A percentile compares a stretch with the other conserved stretches of the same genome.
Conservation (phyloP, 2,113 vertebrate genomes). For the Castor canadensis region DNA sequence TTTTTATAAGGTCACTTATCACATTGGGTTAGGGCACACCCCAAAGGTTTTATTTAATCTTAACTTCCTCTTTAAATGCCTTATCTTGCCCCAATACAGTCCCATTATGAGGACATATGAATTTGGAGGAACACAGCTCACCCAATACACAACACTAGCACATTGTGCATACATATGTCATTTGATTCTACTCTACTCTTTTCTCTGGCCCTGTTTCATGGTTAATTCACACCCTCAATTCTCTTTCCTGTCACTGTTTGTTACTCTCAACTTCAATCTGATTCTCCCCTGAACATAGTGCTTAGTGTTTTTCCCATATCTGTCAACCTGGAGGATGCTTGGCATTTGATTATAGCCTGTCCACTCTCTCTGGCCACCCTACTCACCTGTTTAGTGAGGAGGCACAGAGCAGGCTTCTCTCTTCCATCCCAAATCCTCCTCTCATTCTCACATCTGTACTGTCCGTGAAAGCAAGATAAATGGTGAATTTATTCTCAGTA, state of each 20-base stretch:
- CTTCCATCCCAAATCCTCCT: rapidly evolving
- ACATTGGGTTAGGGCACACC: neutral
- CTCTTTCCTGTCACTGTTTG: neutral
- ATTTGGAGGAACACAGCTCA: neutral
- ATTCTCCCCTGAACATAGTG: neutral
- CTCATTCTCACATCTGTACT: neutral
- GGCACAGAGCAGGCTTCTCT: rapidly evolving
- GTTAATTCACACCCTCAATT: neutral
- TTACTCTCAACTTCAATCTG: neutral
- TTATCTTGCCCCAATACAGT: neutral
- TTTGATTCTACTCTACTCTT: neutral
- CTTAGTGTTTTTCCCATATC: neutral
- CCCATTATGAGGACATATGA: neutral
- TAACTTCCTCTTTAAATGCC: neutral
- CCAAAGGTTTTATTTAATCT: neutral
- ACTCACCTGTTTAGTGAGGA: rapidly evolving
- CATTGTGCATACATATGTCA: neutral
- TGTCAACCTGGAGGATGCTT: neutral
- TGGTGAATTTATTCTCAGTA: neutral
- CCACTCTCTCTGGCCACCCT: no score
- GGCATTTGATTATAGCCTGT: neutral
- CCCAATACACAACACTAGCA: neutral
- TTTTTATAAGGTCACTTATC: neutral
- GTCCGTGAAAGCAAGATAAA: neutral
- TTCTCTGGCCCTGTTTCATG: neutral